phyloP scores from a whole-genome alignment of 2,888 invertebrate species.

The Andrena flavipes region DNA sequence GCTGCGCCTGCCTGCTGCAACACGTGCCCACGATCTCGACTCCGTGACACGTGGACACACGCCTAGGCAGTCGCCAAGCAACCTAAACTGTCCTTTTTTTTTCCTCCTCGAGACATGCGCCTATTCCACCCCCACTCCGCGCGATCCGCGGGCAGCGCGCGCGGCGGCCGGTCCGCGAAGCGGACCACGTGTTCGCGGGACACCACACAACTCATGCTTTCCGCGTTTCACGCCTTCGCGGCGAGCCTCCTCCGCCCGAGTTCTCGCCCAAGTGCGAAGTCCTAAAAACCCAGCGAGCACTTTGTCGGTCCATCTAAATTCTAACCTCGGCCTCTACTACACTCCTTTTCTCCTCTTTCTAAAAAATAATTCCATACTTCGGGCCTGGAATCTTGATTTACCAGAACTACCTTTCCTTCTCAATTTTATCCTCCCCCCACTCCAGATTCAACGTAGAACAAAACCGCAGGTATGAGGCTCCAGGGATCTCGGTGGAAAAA shows the following conservation, averaged over 20 bases:
- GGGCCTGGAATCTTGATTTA: constrained; percentile 38
- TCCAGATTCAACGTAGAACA: background rate
- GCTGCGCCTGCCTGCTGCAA: background rate
- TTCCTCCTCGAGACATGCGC: background rate
- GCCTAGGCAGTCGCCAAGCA: background rate
- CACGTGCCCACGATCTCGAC: constrained; percentile 27
- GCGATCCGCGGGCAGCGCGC: background rate
- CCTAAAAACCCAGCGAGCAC: constrained; percentile 32
- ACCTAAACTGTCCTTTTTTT: background rate
- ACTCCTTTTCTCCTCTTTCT: constrained; percentile 4
- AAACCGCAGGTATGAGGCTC: constrained; percentile 10
- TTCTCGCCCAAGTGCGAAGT: constrained; percentile 44
- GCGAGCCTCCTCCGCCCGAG: background rate
- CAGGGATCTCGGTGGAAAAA: background rate
- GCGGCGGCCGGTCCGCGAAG: background rate
- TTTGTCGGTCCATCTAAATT: constrained; percentile 17
- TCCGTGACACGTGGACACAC: constrained; percentile 25
- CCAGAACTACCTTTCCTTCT: constrained; percentile 22
- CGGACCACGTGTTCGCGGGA: constrained; percentile 18
- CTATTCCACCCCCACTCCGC: background rate
- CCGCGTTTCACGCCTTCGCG: constrained; percentile 19
- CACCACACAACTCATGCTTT: constrained; percentile 18
- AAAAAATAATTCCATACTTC: background rate
- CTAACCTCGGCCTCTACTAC: background rate
- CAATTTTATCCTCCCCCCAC: background rate